A percentile compares a stretch with the other conserved stretches of the same genome.
Conservation (phyloP, 2,888 invertebrate genomes). For the Cheilosia impressa region DNA sequence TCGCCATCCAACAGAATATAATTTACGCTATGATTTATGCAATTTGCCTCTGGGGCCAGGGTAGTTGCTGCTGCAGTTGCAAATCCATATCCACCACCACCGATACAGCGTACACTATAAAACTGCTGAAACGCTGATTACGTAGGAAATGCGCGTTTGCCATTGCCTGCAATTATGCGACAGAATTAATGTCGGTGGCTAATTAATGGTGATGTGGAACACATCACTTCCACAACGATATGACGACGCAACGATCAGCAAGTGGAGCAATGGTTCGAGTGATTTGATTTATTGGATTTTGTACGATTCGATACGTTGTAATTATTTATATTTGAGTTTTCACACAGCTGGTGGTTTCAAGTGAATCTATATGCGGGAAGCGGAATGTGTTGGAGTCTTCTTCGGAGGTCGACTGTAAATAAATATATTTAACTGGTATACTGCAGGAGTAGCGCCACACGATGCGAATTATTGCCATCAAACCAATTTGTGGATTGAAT, state of each 20-base stretch:
- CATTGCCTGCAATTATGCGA: constrained; percentile 57
- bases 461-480: constrained; percentile 4
- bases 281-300: constrained; percentile 57
- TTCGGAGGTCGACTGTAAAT: not conserved
- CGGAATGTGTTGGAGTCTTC: not conserved
- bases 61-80: constrained; percentile 8
- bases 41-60: constrained; percentile 41
- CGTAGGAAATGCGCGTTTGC: constrained; percentile 53
- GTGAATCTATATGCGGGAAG: constrained; percentile 1
- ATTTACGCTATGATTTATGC: constrained; percentile 70
- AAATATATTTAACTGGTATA: not conserved
- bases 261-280: not conserved
- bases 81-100: not conserved
- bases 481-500: not conserved
- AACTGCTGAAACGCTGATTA: constrained; percentile 30
- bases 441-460: not conserved
- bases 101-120: too few relatives aligned
- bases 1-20: constrained; percentile 58
- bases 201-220: constrained; percentile 57
- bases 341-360: constrained; percentile 32
- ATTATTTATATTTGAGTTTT: constrained; percentile 57
- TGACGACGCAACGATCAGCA: constrained; percentile 4
- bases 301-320: constrained; percentile 45
- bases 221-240: not conserved
- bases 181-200: constrained; percentile 66